These are phyloP conservation scores for Cheumatopsyche charites DNA, from an alignment of 1,140 invertebrate species.

Conservation along the genomic window DNA sequence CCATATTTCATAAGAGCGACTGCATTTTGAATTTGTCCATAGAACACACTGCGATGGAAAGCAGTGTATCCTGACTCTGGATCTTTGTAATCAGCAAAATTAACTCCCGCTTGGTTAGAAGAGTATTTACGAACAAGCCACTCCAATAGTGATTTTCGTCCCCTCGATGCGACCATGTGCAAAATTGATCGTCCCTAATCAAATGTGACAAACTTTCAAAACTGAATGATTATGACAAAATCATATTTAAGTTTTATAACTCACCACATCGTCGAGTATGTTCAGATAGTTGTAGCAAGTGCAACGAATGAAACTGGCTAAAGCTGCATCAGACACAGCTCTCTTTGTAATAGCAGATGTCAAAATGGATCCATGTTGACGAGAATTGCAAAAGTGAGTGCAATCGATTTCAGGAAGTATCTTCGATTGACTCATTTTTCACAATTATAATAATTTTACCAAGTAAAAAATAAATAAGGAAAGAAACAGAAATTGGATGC, in stretches of 20 bases:
- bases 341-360: conserved; percentile 66
- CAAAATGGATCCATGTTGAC: conserved; percentile 65
- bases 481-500: conserved; percentile 20
- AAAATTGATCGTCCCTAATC: conserved; percentile 67
- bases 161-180: conserved; percentile 73
- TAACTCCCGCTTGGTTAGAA: conserved; percentile 3
- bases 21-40: conserved; percentile 73
- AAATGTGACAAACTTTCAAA: not conserved
- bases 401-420: conserved; percentile 54
- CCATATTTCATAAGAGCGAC: conserved; percentile 68
- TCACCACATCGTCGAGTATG: conserved; percentile 58
- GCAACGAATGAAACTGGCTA: conserved; percentile 64
- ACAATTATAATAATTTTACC: conserved; percentile 11
- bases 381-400: conserved; percentile 65
- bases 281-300: conserved; percentile 66
- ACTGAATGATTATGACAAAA: not conserved
- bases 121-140: conserved; percentile 68
- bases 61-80: conserved; percentile 76
- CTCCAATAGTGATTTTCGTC: conserved; percentile 66
- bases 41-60: conserved; percentile 76
- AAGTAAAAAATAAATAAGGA: not conserved
- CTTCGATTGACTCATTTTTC: conserved; percentile 56
- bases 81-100: conserved; percentile 68
- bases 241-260: not conserved
- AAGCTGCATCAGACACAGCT: conserved; percentile 61